These are phyloP conservation scores for Scaptomyza graminum DNA, from an alignment of 1,140 invertebrate species.

Conservation along the genomic window DNA sequence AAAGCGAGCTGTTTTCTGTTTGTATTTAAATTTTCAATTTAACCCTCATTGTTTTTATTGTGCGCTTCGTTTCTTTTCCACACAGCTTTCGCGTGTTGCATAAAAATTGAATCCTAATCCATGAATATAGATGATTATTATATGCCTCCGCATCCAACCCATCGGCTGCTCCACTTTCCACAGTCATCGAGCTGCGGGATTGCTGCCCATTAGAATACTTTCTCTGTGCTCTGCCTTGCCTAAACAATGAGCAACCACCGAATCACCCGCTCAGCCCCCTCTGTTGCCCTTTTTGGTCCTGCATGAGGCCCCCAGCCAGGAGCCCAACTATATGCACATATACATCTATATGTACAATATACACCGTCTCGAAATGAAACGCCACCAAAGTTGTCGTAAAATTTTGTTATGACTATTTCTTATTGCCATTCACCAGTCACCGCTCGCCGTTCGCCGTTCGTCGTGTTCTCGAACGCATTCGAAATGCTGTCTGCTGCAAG, in stretches of 20 bases:
- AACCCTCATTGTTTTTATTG: conserved; percentile 69
- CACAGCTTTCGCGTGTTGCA: conserved; percentile 59
- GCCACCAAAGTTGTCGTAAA: conserved; percentile 80
- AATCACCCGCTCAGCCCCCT: conserved; percentile 11
- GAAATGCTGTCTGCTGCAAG: conserved; percentile 48
- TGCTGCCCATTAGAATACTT: conserved; percentile 75
- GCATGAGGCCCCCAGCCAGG: neutral
- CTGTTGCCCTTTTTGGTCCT: neutral
- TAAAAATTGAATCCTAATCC: conserved; percentile 84
- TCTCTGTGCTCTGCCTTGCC: conserved; percentile 26
- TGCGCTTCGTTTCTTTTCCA: conserved; percentile 33
- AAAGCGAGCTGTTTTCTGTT: conserved; percentile 3
- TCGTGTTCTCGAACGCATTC: conserved; percentile 56
- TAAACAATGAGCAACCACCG: conserved; percentile 34
- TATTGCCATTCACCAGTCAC: conserved; percentile 62
- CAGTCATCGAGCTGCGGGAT: conserved; percentile 58
- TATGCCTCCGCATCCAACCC: conserved; percentile 46
- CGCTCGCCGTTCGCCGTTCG: conserved; percentile 28
- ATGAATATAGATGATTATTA: conserved; percentile 84
- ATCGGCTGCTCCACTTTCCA: neutral
- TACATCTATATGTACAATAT: conserved; percentile 1
- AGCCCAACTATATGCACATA: conserved; percentile 18
- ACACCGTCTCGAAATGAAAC: conserved; percentile 56
- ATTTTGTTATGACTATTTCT: conserved; percentile 82
- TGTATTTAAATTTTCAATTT: conserved; percentile 61